Percentiles rank a stretch among this genome's conserved stretches.
Conservation (phyloP, 1,140 invertebrate species). For the Sycobia sp. region DNA sequence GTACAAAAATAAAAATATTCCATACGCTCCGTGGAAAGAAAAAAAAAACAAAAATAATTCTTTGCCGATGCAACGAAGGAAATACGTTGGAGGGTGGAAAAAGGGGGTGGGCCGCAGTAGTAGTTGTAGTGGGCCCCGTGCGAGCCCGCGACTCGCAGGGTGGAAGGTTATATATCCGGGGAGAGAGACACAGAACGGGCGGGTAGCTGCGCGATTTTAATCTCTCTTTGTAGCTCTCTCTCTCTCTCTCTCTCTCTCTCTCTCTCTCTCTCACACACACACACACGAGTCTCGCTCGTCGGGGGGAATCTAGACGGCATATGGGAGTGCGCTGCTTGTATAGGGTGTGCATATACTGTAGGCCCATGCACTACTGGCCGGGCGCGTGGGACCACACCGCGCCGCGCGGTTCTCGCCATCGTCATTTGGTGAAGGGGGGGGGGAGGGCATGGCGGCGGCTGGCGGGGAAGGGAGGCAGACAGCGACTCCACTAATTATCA, state of each 20-base stretch:
- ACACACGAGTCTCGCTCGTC: no score
- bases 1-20: no score
- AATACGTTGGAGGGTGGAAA: no score
- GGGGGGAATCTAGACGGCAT: neutral
- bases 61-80: no score
- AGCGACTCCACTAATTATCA: conserved; percentile 41
- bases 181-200: neutral
- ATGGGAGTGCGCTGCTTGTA: conserved; percentile 5
- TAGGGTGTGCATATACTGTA: neutral
- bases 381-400: conserved; percentile 42
- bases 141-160: neutral
- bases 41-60: no score
- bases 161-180: conserved; percentile 8
- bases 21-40: no score
- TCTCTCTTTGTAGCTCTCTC: no score
- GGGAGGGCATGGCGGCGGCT: neutral
- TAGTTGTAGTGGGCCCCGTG: no score
- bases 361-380: no score
- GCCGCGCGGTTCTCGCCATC: conserved; percentile 35
- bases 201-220: conserved; percentile 13
- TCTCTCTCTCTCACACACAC: no score
- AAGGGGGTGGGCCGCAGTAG: no score
- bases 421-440: neutral
- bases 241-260: no score
- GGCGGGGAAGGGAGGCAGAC: conserved; percentile 24